Evolutionary conservation across 2,797 vertebrate genomes (phyloP).

Genomic region (Danio choprae): DNA sequence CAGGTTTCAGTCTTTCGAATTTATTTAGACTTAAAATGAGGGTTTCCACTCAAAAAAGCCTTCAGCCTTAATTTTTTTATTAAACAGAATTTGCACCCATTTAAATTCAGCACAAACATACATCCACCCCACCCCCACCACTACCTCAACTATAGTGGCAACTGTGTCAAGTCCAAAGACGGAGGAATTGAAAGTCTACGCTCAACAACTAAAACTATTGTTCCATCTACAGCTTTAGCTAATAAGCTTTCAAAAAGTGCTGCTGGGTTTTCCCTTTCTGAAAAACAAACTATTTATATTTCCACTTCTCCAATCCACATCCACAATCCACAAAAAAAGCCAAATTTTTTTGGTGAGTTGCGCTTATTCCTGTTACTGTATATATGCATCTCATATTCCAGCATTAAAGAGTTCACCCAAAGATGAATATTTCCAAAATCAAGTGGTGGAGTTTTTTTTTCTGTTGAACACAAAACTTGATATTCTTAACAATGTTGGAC

Average conservation of each 20-base stretch:
- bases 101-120: background rate
- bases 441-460: too few species aligned
- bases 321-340: too few species aligned
- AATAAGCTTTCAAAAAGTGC: conserved; percentile 39
- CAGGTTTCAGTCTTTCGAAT: too few species aligned
- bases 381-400: conserved; percentile 10
- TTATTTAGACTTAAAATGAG: background rate
- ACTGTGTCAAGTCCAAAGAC: conserved; percentile 45
- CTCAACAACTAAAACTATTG: conserved; percentile 50
- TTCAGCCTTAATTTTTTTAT: too few species aligned
- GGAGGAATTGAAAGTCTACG: conserved; percentile 50
- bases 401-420: background rate
- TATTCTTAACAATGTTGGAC: too few species aligned
- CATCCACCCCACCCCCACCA: conserved; percentile 2
- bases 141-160: conserved; percentile 43
- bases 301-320: conserved; percentile 20
- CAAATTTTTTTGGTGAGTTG: conserved; percentile 26
- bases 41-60: too few species aligned
- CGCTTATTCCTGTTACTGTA: background rate
- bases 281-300: conserved; percentile 30
- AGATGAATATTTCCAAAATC: too few species aligned
- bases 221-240: conserved; percentile 30
- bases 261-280: conserved; percentile 21
- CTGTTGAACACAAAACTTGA: too few species aligned
- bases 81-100: too few species aligned